These are phyloP conservation scores for western clawed frog (Xenopus tropicalis) DNA, from an alignment of 2,113 vertebrate species.

Conservation along the genomic window UCB_Xtro_10.0 CM004451.2:21381001-21381500, in stretches of 20 bases:
- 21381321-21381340: too few species aligned
- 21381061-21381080: background rate
- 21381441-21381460: too few species aligned
- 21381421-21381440: too few species aligned
- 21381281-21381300: too few species aligned
- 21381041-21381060: background rate
- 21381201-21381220: background rate
- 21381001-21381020: background rate
- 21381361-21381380: too few species aligned
- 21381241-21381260: background rate
- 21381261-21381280: background rate
- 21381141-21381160: constrained; percentile 18
- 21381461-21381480: too few species aligned
- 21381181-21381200: constrained; percentile 6
- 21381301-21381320: too few species aligned
- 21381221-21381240: background rate
- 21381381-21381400: too few species aligned
- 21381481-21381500: too few species aligned
- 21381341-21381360: too few species aligned
- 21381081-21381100: constrained; percentile 18
- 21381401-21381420: too few species aligned
- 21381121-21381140: constrained; percentile 16
- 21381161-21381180: background rate
- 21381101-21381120: constrained; percentile 23
- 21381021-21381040: background rate